phyloP scores from a whole-genome alignment of 2,888 invertebrate species.

The Carterocephalus palaemon region DNA sequence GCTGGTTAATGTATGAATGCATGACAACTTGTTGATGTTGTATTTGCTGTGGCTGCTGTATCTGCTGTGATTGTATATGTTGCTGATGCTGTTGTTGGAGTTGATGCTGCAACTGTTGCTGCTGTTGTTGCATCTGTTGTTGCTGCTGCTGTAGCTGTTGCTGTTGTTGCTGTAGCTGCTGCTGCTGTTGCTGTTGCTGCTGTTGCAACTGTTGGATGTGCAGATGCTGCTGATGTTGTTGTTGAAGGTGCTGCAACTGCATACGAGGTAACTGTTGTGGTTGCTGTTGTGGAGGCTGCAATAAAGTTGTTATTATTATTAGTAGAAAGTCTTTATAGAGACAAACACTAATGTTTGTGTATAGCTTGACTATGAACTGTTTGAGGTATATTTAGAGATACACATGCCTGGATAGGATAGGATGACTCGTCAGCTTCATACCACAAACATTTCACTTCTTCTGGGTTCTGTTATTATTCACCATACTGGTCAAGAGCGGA shows the following conservation, averaged over 20 bases:
- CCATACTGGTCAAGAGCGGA: no score
- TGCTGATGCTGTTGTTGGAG: conserved; percentile 42
- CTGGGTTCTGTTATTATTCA: no score
- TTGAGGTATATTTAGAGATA: no score
- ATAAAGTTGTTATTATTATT: conserved; percentile 9
- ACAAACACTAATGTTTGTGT: no score
- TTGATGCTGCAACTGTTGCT: conserved; percentile 37
- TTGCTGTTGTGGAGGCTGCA: conserved; percentile 34
- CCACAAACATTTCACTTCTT: no score
- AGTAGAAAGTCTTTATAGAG: no score
- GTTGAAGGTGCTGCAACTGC: conserved; percentile 50
- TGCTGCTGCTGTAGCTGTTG: conserved; percentile 48
- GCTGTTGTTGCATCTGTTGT: conserved; percentile 40
- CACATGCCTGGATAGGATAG: no score
- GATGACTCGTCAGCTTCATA: no score
- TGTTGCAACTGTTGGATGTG: conserved; percentile 50
- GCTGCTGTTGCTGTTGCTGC: conserved; percentile 49
- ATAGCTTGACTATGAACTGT: no score
- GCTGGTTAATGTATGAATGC: conserved; percentile 70
- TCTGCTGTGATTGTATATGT: conserved; percentile 46
- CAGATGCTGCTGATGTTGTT: conserved; percentile 45
- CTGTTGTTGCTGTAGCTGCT: conserved; percentile 48
- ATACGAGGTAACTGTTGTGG: conserved; percentile 42
- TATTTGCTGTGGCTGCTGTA: conserved; percentile 49
- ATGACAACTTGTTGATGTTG: conserved; percentile 68